These are phyloP conservation scores for Eptatretus burgeri DNA, from an alignment of 2,113 vertebrate species.

Conservation along the genomic window DNA sequence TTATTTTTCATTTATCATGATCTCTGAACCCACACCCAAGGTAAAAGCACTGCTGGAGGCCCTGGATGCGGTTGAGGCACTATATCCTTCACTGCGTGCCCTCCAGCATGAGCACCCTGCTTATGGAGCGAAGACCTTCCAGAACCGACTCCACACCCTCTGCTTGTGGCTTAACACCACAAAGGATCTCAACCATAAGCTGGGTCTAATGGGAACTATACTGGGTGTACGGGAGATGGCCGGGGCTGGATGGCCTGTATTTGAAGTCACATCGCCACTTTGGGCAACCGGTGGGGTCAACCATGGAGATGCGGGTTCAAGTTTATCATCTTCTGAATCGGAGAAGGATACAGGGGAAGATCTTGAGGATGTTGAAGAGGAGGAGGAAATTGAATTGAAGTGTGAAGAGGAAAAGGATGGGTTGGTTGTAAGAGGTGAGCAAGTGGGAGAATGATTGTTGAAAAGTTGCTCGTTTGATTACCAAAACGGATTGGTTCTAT, in stretches of 20 bases:
- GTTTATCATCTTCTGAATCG: slow-evolving; percentile 19
- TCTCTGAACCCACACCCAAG: slow-evolving; percentile 16
- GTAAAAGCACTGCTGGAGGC: slow-evolving; percentile 79
- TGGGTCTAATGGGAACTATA: slow-evolving; percentile 88
- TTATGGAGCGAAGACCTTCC: slow-evolving; percentile 75
- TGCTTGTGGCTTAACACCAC: slow-evolving; percentile 95
- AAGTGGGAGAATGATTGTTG: too few relatives aligned
- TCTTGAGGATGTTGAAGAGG: slow-evolving; percentile 16
- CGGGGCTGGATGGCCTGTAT: slow-evolving; percentile 89
- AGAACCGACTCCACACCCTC: slow-evolving; percentile 95
- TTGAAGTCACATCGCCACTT: slow-evolving; percentile 77
- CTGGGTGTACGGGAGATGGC: slow-evolving; percentile 66
- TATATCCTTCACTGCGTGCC: slow-evolving; percentile 80
- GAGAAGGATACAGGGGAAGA: slow-evolving; percentile 28
- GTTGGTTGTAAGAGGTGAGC: too few relatives aligned
- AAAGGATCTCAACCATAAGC: slow-evolving; percentile 89
- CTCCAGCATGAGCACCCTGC: slow-evolving; percentile 84
- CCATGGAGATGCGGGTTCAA: not conserved
- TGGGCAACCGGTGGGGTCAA: not conserved
- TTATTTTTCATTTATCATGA: too few relatives aligned
- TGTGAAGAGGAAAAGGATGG: not conserved
- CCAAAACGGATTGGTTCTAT: too few relatives aligned
- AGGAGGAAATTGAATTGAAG: slow-evolving; percentile 14
- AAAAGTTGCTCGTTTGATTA: too few relatives aligned
- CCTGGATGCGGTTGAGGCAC: slow-evolving; percentile 74